Base-by-base conservation (phyloP, 2,113 vertebrate species). In the Synodontis membranacea region DNA sequence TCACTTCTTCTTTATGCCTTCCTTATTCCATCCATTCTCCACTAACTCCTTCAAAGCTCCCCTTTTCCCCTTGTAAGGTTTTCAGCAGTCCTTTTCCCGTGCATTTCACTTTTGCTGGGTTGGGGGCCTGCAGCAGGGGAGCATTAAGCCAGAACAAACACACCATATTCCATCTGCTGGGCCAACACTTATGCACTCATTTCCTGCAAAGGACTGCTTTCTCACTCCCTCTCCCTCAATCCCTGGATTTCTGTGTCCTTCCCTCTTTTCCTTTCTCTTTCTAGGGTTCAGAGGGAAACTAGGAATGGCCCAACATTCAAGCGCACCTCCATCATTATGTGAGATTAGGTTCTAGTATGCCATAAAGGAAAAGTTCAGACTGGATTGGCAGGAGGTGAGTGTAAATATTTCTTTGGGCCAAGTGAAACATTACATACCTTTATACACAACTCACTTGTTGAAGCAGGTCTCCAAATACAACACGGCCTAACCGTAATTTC, bases 101-200 rank as follows among this genome's bases (percentile, higher is more conserved):
- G 39, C 23, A 37, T 60, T 64, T 82, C 39, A 78, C 84, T 50
- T 72, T 75, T 48, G 60, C 52, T 89, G 58, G 90, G 84, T 90
- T 89, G 87, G 90, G 91, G 91, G 86, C 56, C 86, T 90, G 82
- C 62, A 52, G 58, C 68, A 66, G 82, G 85, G 88, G 70, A 85
- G 72, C 85, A 37, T 84, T 74, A 82, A 42, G 85, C 85, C 89
- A 90, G 89, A 90, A 88, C 85, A 90, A 90, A 90, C 85, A 90
- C 62, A 56, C 83, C 83, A 87, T 86, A 90, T 90, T 90, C 89
- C 87, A 86, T 90, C 87, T 88, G 87, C 54, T 82, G 72, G 80
- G 83, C 87, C 87, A 87, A 87, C 80, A 80, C 87, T 89, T 87
- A 86, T 89, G 58, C 76, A 80, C 78, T 81, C 50, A 60, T 86